Evolutionary conservation across 2,113 vertebrate species (phyloP).

Genomic region (Datnioides undecimradiatus): DNA sequence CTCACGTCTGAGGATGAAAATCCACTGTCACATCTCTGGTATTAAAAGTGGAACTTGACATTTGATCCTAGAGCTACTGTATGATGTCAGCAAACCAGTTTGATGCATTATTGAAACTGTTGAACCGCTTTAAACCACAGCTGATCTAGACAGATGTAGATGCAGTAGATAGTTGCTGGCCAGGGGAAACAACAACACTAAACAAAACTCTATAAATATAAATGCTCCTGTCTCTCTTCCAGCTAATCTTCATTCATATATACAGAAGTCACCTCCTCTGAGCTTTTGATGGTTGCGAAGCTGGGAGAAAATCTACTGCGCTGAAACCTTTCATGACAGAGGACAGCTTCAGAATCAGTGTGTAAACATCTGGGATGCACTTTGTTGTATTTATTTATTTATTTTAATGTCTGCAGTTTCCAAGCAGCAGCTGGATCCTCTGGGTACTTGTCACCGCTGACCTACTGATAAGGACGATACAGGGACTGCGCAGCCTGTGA

Average conservation of each 20-base stretch:
- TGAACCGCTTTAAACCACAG: constrained; percentile 4
- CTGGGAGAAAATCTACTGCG: neutral
- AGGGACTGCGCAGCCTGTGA: neutral
- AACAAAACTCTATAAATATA: neutral
- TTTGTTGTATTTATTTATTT: neutral
- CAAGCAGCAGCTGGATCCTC: neutral
- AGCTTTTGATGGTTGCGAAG: neutral
- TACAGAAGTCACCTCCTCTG: constrained; percentile 6
- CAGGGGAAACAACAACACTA: neutral
- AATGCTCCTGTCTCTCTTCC: neutral
- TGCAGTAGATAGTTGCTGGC: neutral
- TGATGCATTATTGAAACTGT: constrained; percentile 27
- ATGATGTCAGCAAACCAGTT: constrained; percentile 3
- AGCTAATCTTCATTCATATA: constrained; percentile 40
- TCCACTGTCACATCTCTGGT: neutral
- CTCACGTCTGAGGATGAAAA: neutral
- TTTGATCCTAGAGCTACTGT: neutral
- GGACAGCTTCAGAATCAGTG: neutral
- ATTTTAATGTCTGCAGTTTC: neutral
- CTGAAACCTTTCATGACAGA: neutral
- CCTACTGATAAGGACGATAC: neutral
- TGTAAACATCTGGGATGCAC: neutral
- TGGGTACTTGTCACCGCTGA: neutral
- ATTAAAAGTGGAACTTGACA: neutral
- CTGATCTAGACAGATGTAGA: constrained; percentile 3